Evolutionary conservation across 2,113 vertebrate genomes (phyloP), one percentile per base, ranked within the genome.

Genomic region (Oophaga pumilio): DNA sequence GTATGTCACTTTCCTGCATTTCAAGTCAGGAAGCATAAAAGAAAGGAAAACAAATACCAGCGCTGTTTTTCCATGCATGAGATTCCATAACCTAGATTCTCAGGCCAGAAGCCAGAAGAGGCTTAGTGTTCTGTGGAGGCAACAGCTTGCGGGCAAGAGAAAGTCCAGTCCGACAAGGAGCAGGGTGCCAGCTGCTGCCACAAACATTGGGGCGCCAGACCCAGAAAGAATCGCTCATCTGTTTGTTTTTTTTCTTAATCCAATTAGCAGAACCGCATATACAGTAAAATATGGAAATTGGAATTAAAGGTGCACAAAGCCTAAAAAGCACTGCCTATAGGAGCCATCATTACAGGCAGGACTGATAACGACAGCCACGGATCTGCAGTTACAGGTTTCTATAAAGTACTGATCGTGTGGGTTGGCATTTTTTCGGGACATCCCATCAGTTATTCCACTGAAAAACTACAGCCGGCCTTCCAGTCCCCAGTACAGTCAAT

Each of bases 31-130:
- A 71, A 64, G 84, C n/a, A 62, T 28, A 84, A 89, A 8, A 15
- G 15, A 87, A 86, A 28, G 15, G 82, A 89, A 90, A 91, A 69
- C 13, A 84, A 88, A 84, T 0, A 8, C 15, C 66, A 85, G 49
- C 6, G 22, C 28, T 64, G 74, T 6, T 28, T 74, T 69, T 89
- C 78, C 49, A 86, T 0, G 1, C 11, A 85, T 28, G 64, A 66
- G 60, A 85, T 57, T 86, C 86, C 82, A 64, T 87, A 82, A 24
- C 0, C 20, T 1, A 88, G 68, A 90, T 84, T 28, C 26, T 66
- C 57, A 86, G 62, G n/a, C 28, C 18, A 13, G 52, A 6, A 11
- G 71, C 88, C 79, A 86, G 60, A 81, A 74, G 53, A 8, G 20
- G 49, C 57, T 89, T 82, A 85, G 71, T 1, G 66, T 43, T 85